Conservation (phyloP, 2,888 invertebrate species). For the Argyra leucocephala region DNA sequence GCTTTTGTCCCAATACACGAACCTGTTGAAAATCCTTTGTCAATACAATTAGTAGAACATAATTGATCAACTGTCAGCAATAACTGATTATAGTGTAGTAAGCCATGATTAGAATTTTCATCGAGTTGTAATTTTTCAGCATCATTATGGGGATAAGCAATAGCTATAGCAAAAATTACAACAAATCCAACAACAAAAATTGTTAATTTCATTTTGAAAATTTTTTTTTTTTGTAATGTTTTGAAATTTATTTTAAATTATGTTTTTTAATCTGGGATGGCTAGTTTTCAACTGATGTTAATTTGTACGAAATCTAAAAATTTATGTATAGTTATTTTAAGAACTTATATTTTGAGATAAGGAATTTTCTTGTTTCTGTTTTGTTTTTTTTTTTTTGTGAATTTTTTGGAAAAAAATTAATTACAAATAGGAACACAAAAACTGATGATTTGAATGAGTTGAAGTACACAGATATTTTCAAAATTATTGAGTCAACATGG, state of each 20-base stretch:
- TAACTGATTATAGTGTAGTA: constrained; percentile 39
- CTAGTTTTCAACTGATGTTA: neutral
- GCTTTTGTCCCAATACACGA: constrained; percentile 37
- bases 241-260: neutral
- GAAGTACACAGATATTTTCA: no score
- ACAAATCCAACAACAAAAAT: neutral
- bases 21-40: constrained; percentile 36
- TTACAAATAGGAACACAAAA: no score
- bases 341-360: no score
- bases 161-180: neutral
- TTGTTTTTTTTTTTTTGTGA: no score
- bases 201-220: neutral
- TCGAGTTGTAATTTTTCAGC: no score
- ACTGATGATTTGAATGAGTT: no score
- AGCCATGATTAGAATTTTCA: no score
- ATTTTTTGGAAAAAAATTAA: no score
- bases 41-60: constrained; percentile 42
- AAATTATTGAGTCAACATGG: no score
- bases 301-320: neutral
- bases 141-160: neutral
- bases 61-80: constrained; percentile 40
- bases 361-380: no score
- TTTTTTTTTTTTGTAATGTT: neutral
- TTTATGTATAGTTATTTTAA: no score
- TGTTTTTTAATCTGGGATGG: neutral